Conservation (phyloP, 2,888 invertebrate genomes). For the Perizoma affinitatum region DNA sequence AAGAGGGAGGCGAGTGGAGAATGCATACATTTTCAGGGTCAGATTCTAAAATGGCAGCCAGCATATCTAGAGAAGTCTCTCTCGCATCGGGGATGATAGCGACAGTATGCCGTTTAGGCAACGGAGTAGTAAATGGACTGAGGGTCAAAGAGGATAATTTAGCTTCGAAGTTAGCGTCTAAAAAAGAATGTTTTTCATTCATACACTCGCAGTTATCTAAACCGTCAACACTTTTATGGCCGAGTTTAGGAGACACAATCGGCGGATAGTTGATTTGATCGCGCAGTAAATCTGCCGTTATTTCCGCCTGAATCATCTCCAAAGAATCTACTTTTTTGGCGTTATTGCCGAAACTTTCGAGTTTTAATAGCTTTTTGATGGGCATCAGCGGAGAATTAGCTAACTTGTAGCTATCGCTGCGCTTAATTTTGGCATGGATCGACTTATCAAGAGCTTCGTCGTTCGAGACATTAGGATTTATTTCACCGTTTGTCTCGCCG, state of each 20-base stretch:
- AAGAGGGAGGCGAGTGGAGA: constrained; percentile 74
- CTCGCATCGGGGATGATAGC: constrained; percentile 68
- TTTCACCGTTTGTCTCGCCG: constrained; percentile 49
- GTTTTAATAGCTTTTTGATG: constrained; percentile 85
- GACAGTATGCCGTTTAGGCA: constrained; percentile 72
- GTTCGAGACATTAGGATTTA: constrained; percentile 41
- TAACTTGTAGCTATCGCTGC: constrained; percentile 93
- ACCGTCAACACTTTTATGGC: constrained; percentile 61
- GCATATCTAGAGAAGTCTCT: constrained; percentile 71
- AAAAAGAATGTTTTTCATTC: constrained; percentile 53
- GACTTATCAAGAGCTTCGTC: constrained; percentile 55
- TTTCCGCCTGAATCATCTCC: constrained; percentile 85
- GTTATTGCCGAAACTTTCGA: constrained; percentile 73
- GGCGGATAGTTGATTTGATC: constrained; percentile 89
- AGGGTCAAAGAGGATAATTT: constrained; percentile 71
- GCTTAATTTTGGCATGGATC: constrained; percentile 85
- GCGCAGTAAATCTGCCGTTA: constrained; percentile 85
- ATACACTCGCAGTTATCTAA: constrained; percentile 65
- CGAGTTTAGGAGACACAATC: constrained; percentile 85
- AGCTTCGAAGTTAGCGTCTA: constrained; percentile 66
- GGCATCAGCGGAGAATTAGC: constrained; percentile 90
- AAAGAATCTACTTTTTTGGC: constrained; percentile 79
- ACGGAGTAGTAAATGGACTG: constrained; percentile 74
- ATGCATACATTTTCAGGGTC: constrained; percentile 74
- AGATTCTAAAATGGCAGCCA: constrained; percentile 77